phyloP scores from a whole-genome alignment of 2,888 invertebrate genomes.

The Synergus laeviventris region DNA sequence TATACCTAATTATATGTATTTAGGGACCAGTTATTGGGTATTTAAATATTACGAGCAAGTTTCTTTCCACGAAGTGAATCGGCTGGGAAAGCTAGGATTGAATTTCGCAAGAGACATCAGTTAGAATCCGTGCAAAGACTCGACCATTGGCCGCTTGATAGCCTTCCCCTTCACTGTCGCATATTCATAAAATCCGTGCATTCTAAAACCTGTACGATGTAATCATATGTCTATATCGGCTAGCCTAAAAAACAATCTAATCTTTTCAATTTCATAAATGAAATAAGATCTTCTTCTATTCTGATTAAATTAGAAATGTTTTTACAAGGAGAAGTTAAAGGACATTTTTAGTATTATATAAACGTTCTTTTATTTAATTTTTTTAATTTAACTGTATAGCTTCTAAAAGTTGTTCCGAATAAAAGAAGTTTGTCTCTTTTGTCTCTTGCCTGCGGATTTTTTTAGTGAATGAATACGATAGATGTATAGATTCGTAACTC shows the following conservation, averaged over 20 bases:
- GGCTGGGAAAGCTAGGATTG: conserved; percentile 23
- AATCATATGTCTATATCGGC: conserved; percentile 6
- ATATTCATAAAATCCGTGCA: conserved; percentile 35
- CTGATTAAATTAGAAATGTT: no score
- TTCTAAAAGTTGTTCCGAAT: background rate
- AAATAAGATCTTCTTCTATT: background rate
- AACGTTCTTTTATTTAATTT: no score
- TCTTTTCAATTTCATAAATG: background rate
- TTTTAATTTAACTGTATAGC: no score
- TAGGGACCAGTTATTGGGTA: background rate
- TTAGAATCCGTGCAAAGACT: conserved; percentile 33
- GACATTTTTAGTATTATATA: no score
- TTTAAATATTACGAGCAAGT: conserved; percentile 9
- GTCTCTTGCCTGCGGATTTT: background rate
- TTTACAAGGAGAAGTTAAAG: no score
- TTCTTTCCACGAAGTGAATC: conserved; percentile 23
- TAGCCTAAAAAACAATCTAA: conserved; percentile 9
- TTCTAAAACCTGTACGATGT: conserved; percentile 25
- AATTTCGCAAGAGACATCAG: conserved; percentile 17
- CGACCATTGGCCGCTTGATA: conserved; percentile 39
- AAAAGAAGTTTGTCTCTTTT: background rate
- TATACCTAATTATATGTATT: background rate
- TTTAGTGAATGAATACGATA: background rate
- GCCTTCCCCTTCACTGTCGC: conserved; percentile 35
- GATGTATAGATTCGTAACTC: background rate